These are phyloP conservation scores for Reticulitermes lucifugus DNA, from an alignment of 2,888 invertebrate genomes.

Conservation along the genomic window DNA sequence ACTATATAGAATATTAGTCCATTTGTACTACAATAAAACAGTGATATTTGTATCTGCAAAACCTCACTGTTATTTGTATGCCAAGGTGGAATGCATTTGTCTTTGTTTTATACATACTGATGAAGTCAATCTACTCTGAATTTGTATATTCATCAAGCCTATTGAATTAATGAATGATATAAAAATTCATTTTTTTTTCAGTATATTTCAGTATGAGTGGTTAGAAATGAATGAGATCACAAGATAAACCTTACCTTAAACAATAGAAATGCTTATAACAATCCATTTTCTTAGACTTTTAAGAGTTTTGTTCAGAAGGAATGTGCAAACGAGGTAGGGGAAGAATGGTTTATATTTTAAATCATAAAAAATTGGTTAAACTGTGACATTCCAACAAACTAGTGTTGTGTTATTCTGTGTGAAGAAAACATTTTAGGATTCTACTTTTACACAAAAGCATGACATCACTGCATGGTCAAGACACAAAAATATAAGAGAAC, in stretches of 20 bases:
- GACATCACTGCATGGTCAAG: too few relatives aligned
- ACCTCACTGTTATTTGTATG: constrained; percentile 20
- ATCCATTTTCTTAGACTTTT: constrained; percentile 25
- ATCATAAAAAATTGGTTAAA: too few relatives aligned
- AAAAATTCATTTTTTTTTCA: not conserved
- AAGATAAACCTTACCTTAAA: not conserved
- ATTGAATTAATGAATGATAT: not conserved
- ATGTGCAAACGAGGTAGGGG: constrained; percentile 14
- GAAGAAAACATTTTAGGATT: too few relatives aligned
- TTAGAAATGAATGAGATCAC: not conserved
- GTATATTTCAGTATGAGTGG: not conserved
- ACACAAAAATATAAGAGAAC: too few relatives aligned
- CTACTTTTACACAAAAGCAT: too few relatives aligned
- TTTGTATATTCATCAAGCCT: constrained; percentile 35
- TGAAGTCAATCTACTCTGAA: constrained; percentile 23
- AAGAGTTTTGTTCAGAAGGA: not conserved
- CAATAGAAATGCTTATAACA: constrained; percentile 35
- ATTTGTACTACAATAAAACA: constrained; percentile 32
- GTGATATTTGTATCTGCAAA: constrained; percentile 30
- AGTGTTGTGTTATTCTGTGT: too few relatives aligned
- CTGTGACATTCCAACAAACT: too few relatives aligned
- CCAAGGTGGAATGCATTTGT: not conserved
- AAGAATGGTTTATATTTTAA: too few relatives aligned
- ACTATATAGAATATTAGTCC: constrained; percentile 23
- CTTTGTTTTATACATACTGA: constrained; percentile 27